Evolutionary conservation across 1,140 invertebrate genomes (phyloP), one percentile per base, ranked within the genome.

Genomic region (Ceratoteleas bidentatus): DNA sequence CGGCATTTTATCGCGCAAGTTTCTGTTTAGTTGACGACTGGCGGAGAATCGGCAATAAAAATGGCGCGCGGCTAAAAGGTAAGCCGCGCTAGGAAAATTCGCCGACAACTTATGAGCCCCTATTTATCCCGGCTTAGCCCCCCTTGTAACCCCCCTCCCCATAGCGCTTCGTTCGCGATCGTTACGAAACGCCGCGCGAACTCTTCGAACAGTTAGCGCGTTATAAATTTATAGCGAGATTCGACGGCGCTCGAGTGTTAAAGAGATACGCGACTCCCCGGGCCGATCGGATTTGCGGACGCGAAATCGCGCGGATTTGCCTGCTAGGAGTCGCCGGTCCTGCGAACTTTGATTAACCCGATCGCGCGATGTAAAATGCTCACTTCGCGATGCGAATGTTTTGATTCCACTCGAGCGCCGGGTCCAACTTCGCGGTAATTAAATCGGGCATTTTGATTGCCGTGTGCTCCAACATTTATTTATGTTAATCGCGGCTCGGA

Each of bases 241-340:
- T 75, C 66, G 61, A 76, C 68, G 79, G 70, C 62, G 49, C 52
- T 81, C 60, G 72, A 81, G 79, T 72, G 79, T 81, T 81, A 81
- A 72, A 76, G 79, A 65, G 72, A 72, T 81, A 81, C 36, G 79
- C 60, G 43, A 64, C 64, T 34, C 70, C 49, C 54, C 34, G 14
- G 24, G 34, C 36, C 70, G 69, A 52, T 52, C 49, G 49, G 64
- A 81, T 81, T 61, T 24, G 24, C 24, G 24, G 24, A 24, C 24
- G 24, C 24, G 24, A 24, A 24, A 24, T 24, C 24, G 24, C 24
- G 61, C 15, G 68, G 62, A 56, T 68, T 61, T 68, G 13, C 11
- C 16, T 61, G 76, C 61, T 43, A 45, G 43, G 58, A 45, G 38
- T 62, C 16, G 56, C 11, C 57, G 49, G n/a, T n/a, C n/a, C 16